Base-by-base conservation (phyloP, 2,888 invertebrate species). In the Elmis aenea region DNA sequence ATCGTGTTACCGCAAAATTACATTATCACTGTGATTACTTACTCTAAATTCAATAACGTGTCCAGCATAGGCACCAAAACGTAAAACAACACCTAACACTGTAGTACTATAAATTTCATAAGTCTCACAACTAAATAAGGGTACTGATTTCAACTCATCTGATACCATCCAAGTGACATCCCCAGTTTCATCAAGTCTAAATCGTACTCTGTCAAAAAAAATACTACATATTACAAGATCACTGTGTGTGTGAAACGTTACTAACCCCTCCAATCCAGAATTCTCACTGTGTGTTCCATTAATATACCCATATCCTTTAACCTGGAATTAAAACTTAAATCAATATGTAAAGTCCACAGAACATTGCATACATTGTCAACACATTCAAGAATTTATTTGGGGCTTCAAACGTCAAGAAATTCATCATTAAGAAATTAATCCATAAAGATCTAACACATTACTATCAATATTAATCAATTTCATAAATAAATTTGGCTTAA, bases 61-160 rank as follows among this genome's bases (percentile, higher is more conserved):
- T 4, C 80, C 81, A 18, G 74, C 75, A 59, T 76, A 77, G 21
- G 78, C 75, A 15, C 79, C 79, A 63, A 80, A 78, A 40, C 75
- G 65, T 15, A 77, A 61, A 44, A 71, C 65, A 5, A 71, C 65
- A 10, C 64, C 62, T 8, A 65, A 52, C 22, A 59, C 52, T 3
- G 64, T 61, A 12, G 59, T 58, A 32, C 52, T 61, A 43, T 65
- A 66, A 31, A 76, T 68, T 67, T 81, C 80, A 58, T 77, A 81
- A n/a, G 79, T 80, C 62, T 81, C 80, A 66, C 80, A 81, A 55
- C 72, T 74, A 59, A 81, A 81, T 51, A 81, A 67, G 15, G 80
- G 77, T 54, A 77, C 54, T 11, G 51, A 46, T 51, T 74, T 72
- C 2, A 72, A 65, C 46, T 72, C 71, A 27, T 76, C 75, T 25